These are phyloP conservation scores for Venustoraphidia nigricollis DNA, from an alignment of 2,888 invertebrate genomes.

Conservation along the genomic window DNA sequence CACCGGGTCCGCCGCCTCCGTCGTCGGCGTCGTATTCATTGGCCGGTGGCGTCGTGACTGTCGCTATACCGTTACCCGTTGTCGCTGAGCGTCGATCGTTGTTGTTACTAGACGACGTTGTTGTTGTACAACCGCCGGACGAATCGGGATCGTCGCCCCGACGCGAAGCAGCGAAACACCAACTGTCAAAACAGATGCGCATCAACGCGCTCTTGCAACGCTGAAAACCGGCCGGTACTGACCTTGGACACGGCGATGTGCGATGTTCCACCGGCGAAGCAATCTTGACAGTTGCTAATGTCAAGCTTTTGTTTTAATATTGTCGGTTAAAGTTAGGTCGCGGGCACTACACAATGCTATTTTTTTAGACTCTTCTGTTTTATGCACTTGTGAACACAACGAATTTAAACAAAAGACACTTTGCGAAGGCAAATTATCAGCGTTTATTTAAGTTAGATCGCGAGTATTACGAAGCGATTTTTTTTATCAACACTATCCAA, in stretches of 20 bases:
- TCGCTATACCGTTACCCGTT: conserved; percentile 6
- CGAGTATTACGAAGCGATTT: no score
- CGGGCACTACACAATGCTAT: no score
- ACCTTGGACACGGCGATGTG: not conserved
- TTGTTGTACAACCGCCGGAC: conserved; percentile 23
- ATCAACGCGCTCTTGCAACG: conserved; percentile 46
- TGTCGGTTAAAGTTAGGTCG: no score
- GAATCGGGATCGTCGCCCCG: conserved; percentile 40
- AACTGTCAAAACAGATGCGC: conserved; percentile 82
- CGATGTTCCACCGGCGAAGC: no score
- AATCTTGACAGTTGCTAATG: no score
- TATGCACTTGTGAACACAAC: no score
- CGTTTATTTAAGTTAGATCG: no score
- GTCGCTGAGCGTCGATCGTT: conserved; percentile 11
- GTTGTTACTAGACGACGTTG: conserved; percentile 10
- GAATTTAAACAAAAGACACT: no score
- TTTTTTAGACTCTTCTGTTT: no score
- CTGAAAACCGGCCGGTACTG: conserved; percentile 1
- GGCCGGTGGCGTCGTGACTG: conserved; percentile 9
- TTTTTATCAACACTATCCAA: no score
- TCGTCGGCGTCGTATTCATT: conserved; percentile 18
- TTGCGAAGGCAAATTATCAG: no score
- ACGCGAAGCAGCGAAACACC: conserved; percentile 75
- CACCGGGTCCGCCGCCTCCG: conserved; percentile 39
- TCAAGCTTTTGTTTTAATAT: no score